Conservation (phyloP, 2,888 invertebrate genomes). For the Drosophila setosimentum region DNA sequence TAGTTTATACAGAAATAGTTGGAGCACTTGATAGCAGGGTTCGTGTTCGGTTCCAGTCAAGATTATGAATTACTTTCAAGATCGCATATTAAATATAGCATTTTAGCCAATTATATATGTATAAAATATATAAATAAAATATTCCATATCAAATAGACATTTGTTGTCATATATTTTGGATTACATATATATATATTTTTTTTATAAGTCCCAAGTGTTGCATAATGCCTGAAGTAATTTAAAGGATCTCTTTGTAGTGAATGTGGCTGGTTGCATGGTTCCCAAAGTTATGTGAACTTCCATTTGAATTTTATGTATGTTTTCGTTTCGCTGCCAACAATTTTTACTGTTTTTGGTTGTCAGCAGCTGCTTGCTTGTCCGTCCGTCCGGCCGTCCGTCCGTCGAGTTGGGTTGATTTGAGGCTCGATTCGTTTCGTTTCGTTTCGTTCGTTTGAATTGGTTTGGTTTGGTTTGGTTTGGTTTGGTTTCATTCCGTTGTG, state of each 20-base stretch:
- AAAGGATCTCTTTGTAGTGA: conserved; percentile 6
- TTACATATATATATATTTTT: neutral
- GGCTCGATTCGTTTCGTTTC: conserved; percentile 36
- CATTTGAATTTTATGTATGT: conserved; percentile 50
- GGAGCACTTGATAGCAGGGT: neutral
- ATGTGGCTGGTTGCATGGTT: conserved; percentile 19
- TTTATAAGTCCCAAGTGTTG: neutral
- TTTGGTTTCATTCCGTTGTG: conserved; percentile 34
- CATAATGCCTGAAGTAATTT: conserved; percentile 7
- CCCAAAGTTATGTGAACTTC: conserved; percentile 41
- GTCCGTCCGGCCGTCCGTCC: conserved; percentile 18
- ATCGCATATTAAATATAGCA: neutral
- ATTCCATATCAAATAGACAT: neutral
- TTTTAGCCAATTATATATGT: neutral
- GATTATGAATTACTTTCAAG: neutral
- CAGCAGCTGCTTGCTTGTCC: conserved; percentile 8
- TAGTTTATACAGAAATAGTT: neutral
- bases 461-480: conserved; percentile 60
- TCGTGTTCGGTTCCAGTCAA: neutral
- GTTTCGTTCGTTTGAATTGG: conserved; percentile 28
- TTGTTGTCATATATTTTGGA: neutral
- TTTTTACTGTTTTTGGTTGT: neutral
- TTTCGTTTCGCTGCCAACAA: conserved; percentile 22
- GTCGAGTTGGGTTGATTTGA: conserved; percentile 61
- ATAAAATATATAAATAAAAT: neutral